Evolutionary conservation across 2,797 vertebrate species (phyloP).

Genomic region (Sphenodon punctatus): DNA sequence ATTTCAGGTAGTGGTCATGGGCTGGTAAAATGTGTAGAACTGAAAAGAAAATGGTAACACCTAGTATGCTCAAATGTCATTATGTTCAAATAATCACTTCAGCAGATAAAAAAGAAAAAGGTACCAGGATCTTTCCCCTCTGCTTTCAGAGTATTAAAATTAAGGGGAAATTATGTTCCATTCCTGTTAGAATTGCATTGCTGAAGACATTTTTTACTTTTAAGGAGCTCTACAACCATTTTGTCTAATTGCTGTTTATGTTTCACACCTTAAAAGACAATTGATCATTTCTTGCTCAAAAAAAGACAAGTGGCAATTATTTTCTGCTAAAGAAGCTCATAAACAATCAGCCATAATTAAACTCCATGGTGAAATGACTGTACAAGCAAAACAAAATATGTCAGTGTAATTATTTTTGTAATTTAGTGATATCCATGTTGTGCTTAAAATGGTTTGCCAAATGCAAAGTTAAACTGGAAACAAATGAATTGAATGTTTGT

Average conservation of each 20-base stretch:
- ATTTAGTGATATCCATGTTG: background rate
- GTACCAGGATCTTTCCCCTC: too few species aligned
- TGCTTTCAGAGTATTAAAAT: too few species aligned
- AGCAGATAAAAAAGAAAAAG: too few species aligned
- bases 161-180: background rate
- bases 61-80: too few species aligned
- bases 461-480: background rate
- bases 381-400: slow-evolving; percentile 52
- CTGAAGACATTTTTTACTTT: background rate
- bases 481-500: slow-evolving; percentile 20
- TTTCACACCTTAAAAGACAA: slow-evolving; percentile 47
- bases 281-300: slow-evolving; percentile 39
- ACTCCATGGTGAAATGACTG: slow-evolving; percentile 29
- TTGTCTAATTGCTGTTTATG: slow-evolving; percentile 61
- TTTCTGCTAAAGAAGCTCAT: slow-evolving; percentile 10
- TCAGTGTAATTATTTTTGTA: slow-evolving; percentile 51
- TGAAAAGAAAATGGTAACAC: too few species aligned
- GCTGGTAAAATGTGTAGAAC: too few species aligned
- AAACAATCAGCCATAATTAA: slow-evolving; percentile 59
- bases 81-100: too few species aligned
- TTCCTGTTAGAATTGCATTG: background rate
- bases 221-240: background rate
- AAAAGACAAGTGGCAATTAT: slow-evolving; percentile 62
- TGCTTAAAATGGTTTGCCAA: background rate
- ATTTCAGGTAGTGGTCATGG: too few species aligned